Evolutionary conservation across 2,797 vertebrate genomes (phyloP).

Genomic region (Rachycentron canadum): DNA sequence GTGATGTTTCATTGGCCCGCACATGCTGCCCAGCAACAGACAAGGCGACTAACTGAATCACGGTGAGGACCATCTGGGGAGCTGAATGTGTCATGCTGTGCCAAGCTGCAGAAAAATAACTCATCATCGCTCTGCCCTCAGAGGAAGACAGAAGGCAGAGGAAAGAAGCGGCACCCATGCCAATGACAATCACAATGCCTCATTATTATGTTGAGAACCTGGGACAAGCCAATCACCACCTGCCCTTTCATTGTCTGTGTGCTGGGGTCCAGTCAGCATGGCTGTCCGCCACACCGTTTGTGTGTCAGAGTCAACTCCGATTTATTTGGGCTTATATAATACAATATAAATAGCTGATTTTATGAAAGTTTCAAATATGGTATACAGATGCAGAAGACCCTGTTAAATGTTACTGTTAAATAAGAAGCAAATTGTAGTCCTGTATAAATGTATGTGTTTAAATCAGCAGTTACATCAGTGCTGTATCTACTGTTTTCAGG

Average conservation of each 20-base stretch:
- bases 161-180: constrained; percentile 41
- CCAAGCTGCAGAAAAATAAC: constrained; percentile 76
- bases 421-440: not conserved
- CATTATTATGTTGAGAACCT: constrained; percentile 56
- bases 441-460: not conserved
- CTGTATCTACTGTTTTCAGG: not conserved
- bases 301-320: constrained; percentile 35
- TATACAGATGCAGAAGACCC: not conserved
- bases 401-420: no score
- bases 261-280: constrained; percentile 21
- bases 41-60: constrained; percentile 80
- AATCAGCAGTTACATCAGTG: not conserved
- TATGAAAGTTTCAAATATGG: not conserved
- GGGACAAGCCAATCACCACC: constrained; percentile 46
- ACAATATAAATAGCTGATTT: constrained; percentile 6
- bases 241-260: constrained; percentile 53
- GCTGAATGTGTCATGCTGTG: constrained; percentile 75
- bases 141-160: constrained; percentile 60
- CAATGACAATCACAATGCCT: constrained; percentile 46
- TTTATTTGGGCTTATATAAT: constrained; percentile 41
- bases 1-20: constrained; percentile 69
- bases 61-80: constrained; percentile 80
- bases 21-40: constrained; percentile 82
- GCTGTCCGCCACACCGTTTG: constrained; percentile 41
- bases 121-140: constrained; percentile 69